Evolutionary conservation across 2,888 invertebrate species (phyloP).

Genomic region (Cephonodes hylas): DNA sequence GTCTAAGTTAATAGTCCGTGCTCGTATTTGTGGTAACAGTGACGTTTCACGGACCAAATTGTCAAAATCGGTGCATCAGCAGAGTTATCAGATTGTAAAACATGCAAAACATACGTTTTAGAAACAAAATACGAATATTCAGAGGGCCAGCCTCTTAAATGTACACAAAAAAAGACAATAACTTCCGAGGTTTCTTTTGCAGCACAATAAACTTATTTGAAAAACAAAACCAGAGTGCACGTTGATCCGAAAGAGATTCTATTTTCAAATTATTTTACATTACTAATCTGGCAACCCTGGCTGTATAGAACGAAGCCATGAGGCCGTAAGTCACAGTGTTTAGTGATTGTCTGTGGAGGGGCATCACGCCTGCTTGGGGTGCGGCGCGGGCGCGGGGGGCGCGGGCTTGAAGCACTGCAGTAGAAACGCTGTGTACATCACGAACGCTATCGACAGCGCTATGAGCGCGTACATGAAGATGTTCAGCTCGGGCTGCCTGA

Average conservation of each 20-base stretch:
- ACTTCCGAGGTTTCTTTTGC: no score
- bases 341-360: constrained; percentile 30
- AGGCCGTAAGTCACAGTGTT: constrained; percentile 42
- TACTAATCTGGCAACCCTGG: neutral
- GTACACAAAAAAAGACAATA: neutral
- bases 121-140: neutral
- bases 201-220: neutral
- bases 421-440: constrained; percentile 94
- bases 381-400: constrained; percentile 82
- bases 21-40: neutral
- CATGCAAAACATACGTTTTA: neutral
- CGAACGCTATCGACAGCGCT: constrained; percentile 91
- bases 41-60: constrained; percentile 4
- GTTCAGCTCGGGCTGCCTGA: constrained; percentile 94
- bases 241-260: neutral
- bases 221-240: neutral
- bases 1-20: constrained; percentile 39
- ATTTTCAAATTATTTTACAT: neutral
- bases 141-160: neutral
- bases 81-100: constrained; percentile 15
- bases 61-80: constrained; percentile 29
- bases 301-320: constrained; percentile 19
- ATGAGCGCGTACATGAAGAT: constrained; percentile 96
- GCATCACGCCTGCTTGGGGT: constrained; percentile 85
- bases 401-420: constrained; percentile 93